phyloP scores from a whole-genome alignment of 2,888 invertebrate species.

The Cephus runcator region DNA sequence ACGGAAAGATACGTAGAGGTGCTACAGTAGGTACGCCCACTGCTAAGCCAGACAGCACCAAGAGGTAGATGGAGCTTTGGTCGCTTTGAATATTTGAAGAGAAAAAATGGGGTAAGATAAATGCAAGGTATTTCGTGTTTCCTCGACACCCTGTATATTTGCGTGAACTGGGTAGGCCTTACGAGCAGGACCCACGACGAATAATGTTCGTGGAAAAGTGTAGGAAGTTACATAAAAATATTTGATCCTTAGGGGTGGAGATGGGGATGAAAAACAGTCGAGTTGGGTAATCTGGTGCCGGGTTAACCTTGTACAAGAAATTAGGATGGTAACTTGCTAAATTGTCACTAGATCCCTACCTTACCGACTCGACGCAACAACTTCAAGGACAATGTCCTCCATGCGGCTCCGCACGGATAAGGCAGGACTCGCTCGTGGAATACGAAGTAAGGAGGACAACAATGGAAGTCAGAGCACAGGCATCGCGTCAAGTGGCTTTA shows the following conservation, averaged over 20 bases:
- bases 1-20: not conserved
- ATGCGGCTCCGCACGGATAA: not conserved
- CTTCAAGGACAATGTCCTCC: not conserved
- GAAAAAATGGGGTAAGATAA: not conserved
- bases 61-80: slow-evolving; percentile 2
- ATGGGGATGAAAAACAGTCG: not conserved
- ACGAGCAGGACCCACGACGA: not conserved
- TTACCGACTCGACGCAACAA: not conserved
- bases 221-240: not conserved
- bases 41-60: not conserved
- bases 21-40: not conserved
- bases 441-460: not conserved
- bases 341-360: not conserved
- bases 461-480: not conserved
- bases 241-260: too few species aligned
- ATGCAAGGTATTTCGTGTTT: not conserved
- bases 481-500: not conserved
- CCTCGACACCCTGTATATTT: not conserved
- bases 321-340: not conserved
- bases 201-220: not conserved
- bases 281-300: not conserved
- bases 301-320: not conserved
- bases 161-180: not conserved
- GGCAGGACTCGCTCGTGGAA: not conserved
- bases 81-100: slow-evolving; percentile 17